These are phyloP conservation scores for Ophioninae sp. DNA, from an alignment of 2,888 invertebrate species.

Conservation along the genomic window DNA sequence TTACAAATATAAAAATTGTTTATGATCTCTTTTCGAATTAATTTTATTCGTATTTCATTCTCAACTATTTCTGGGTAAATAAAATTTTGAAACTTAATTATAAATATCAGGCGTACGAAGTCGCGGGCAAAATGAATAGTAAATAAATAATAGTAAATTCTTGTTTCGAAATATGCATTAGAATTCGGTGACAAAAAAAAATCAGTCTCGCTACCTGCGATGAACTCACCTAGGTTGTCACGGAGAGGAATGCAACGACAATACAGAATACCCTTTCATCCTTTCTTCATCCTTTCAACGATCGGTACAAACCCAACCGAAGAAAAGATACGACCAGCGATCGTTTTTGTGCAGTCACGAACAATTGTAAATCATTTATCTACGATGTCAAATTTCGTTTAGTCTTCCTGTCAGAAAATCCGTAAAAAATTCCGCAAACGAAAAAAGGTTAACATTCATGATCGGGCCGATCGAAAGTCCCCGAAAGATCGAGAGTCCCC, in stretches of 20 bases:
- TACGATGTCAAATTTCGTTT: background rate
- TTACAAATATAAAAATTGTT: too few relatives aligned
- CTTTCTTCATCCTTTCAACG: background rate
- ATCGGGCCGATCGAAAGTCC: background rate
- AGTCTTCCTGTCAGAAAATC: background rate
- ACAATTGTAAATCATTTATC: constrained; percentile 44
- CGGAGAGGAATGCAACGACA: constrained; percentile 6
- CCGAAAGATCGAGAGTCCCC: background rate
- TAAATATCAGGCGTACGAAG: too few relatives aligned
- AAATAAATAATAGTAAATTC: background rate
- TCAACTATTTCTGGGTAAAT: too few relatives aligned
- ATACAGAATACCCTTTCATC: constrained; percentile 22
- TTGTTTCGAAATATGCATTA: background rate
- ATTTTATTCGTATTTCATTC: too few relatives aligned
- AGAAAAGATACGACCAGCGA: background rate
- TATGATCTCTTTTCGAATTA: too few relatives aligned
- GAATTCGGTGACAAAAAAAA: background rate
- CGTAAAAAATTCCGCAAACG: background rate
- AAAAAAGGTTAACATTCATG: background rate
- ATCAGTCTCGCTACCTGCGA: constrained; percentile 13
- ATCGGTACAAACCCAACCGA: background rate
- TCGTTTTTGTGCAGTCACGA: constrained; percentile 41
- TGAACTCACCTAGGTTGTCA: background rate
- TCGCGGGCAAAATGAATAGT: too few relatives aligned
- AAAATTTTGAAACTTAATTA: too few relatives aligned